Evolutionary conservation across 2,113 vertebrate genomes (phyloP).

Genomic region (Podiceps cristatus): DNA sequence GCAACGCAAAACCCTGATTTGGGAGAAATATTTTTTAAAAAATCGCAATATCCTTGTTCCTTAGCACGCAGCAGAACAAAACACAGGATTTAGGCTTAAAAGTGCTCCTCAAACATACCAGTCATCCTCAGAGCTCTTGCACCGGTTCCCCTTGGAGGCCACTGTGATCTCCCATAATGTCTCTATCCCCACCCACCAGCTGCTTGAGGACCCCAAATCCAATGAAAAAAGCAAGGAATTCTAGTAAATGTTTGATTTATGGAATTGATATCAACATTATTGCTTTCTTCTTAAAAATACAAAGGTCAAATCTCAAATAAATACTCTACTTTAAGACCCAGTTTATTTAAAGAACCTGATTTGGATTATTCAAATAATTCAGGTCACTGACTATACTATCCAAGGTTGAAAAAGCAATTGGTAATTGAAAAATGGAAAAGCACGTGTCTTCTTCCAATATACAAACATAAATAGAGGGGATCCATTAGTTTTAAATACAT

Average conservation of each 20-base stretch:
- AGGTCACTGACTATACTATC: neutral
- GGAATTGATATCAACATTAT: neutral
- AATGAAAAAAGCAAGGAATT: neutral
- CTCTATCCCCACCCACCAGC: neutral
- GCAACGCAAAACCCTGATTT: neutral
- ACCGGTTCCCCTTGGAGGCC: neutral
- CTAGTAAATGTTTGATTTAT: neutral
- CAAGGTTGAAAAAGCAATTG: neutral
- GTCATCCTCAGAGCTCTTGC: neutral
- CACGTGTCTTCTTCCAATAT: neutral
- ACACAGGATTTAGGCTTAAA: neutral
- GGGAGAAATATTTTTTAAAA: neutral
- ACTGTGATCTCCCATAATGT: rapidly evolving
- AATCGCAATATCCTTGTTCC: neutral
- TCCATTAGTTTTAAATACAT: neutral
- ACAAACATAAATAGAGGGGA: neutral
- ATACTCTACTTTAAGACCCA: neutral
- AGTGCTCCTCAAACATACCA: neutral
- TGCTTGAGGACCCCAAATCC: neutral
- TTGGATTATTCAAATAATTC: neutral
- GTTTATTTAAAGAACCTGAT: neutral
- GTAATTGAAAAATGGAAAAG: neutral
- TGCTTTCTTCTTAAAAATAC: neutral
- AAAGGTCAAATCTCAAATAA: neutral
- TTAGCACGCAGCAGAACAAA: neutral